Base-by-base conservation (phyloP, 2,888 invertebrate genomes). In the Drosophila phalerata region DNA sequence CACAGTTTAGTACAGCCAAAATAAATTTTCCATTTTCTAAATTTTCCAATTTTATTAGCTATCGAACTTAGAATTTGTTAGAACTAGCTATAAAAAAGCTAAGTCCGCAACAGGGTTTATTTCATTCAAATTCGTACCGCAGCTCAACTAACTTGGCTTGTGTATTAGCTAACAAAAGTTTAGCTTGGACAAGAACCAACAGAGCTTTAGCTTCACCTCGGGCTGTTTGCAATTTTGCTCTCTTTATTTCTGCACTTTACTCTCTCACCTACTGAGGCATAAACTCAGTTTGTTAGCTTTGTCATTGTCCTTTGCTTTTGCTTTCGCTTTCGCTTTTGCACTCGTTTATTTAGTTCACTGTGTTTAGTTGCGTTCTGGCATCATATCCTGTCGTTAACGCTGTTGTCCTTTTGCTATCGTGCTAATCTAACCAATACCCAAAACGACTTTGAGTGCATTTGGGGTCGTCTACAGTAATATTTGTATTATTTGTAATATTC, bases 321-420 rank as follows among this genome's bases (percentile, higher is more conserved):
- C 90, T 38, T 38, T 63, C 68, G 88, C 90, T 90, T 90, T 91
- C 87, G 90, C 81, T 89, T 84, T 85, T 79, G 77, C 81, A 84
- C 81, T 83, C 83, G 79, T 77, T 85, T 88, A 85, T 89, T 78
- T 81, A 83, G 88, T 89, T 89, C 81, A 88, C 87, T 85, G 79
- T 90, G 87, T 81, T 91, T 79, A 86, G 89, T 88, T 79, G 73
- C 65, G 79, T 86, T 79, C 66, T 83, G 84, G 81, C 84, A 72
- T 85, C 73, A 83, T 83, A 73, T 85, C 88, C 81, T 87, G 71
- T 79, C 85, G 88, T 63, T 86, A 70, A 79, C 73, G 76, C 69
- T 72, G 69, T 52, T 62, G 32, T 68, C 53, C 45, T 45, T 45
- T 57, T 55, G 49, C 57, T 28, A 28, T 30, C 69, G 69, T 73